Conservation (phyloP, 2,888 invertebrate species). For the Noctua comes region DNA sequence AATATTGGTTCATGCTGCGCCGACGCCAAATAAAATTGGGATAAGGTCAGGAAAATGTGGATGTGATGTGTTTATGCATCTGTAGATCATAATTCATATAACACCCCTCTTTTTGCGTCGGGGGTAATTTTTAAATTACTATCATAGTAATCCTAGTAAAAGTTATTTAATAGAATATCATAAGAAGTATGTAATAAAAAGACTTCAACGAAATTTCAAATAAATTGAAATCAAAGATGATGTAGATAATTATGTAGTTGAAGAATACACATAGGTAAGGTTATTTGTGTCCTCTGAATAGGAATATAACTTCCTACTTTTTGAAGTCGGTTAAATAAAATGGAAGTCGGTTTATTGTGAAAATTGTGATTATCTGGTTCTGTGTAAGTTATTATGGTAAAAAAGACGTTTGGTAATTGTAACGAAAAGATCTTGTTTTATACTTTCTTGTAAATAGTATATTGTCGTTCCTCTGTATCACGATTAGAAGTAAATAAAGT, state of each 20-base stretch:
- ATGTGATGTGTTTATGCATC: background rate
- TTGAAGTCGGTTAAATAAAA: slow-evolving; percentile 13
- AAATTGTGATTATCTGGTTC: slow-evolving; percentile 5
- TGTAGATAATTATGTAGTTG: background rate
- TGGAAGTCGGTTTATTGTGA: background rate
- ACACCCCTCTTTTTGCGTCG: no score
- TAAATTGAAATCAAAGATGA: slow-evolving; percentile 16
- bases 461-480: slow-evolving; percentile 39
- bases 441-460: slow-evolving; percentile 52
- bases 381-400: background rate
- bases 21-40: background rate
- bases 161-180: slow-evolving; percentile 5
- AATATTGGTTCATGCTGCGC: background rate
- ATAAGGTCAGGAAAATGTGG: background rate
- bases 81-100: slow-evolving; percentile 2
- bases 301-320: background rate
- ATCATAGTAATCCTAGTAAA: slow-evolving; percentile 12
- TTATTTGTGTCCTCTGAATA: slow-evolving; percentile 11
- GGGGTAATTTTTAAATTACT: background rate
- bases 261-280: background rate
- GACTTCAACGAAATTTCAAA: slow-evolving; percentile 6
- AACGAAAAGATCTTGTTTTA: slow-evolving; percentile 54
- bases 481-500: slow-evolving; percentile 56
- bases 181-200: background rate
- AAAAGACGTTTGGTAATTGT: background rate